Base-by-base conservation (phyloP, 1,140 invertebrate genomes). In the Aphaenogaster rudis region DNA sequence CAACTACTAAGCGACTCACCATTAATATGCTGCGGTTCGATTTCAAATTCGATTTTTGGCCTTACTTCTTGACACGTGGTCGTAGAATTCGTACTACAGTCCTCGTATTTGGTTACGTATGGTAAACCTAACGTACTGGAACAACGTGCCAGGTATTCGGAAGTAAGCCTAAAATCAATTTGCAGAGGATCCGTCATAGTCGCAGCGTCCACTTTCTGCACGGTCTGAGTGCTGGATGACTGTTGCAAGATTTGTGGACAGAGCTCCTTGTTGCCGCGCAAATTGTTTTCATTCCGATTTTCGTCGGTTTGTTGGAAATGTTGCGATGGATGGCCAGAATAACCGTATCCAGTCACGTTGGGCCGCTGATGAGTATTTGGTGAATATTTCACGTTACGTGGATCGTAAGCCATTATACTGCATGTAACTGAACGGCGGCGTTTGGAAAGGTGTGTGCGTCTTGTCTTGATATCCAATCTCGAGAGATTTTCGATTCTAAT, bases 151-250 rank as follows among this genome's bases (percentile, higher is more conserved):
- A 95, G 91, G 79, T 95, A 95, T 77, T 95, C 95, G 0, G 95
- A 95, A 3, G 94, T 95, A 3, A 95, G 86, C 90, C 93, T 93
- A 78, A 95, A 95, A 72, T 95, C 95, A 81, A 95, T 95, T 76
- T 94, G 93, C 42, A 95, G 71, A 0, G 96, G 95, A 92, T 96
- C 96, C 7, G 96, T 96, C 96, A 96, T 96, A 1, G 96, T 96
- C 0, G 95, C 94, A 2, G 94, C 96, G 88, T 96, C 96, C 8
- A 96, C 95, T 91, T 96, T 96, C 21, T 96, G 93, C 59, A 94
- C 92, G 0, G 94, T 94, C 71, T 95, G 93, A 0, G 93, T 94
- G 8, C 91, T 90, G 3, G 93, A 94, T 13, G 93, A 94, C 36
- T 95, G 94, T 28, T 93, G 92, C n/a, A 93, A 89, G 54, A 92